Evolutionary conservation across 1,140 invertebrate species (phyloP), one percentile per base, ranked within the genome.

Genomic region (Meteorus sp.): DNA sequence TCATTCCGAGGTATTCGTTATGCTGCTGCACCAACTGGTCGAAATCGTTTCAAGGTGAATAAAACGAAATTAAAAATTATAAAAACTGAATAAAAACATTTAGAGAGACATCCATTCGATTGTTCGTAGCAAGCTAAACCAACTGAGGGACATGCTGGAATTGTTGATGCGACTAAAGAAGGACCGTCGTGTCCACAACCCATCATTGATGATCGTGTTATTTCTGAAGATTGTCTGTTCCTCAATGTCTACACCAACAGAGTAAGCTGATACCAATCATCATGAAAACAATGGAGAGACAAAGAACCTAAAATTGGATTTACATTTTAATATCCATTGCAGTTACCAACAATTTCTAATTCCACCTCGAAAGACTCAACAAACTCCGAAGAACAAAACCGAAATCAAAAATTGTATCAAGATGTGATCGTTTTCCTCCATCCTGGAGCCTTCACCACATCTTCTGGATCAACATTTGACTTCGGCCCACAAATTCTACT

Each of bases 241-340:
- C 78, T 94, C 8, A 93, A 92, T 70, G 85, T 94, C 4, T 91
- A 89, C 69, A 87, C 89, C 11, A 88, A 88, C 31, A 68, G 66
- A 58, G 76, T 76, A 69, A n/a, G n/a, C n/a, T n/a, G n/a, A n/a
- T n/a, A n/a, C n/a, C n/a, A n/a, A n/a, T n/a, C n/a, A n/a, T n/a
- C n/a, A n/a, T n/a, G n/a, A n/a, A n/a, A n/a, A n/a, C n/a, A n/a
- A n/a, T n/a, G n/a, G n/a, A n/a, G n/a, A n/a, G n/a, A n/a, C n/a
- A n/a, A n/a, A n/a, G n/a, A n/a, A n/a, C n/a, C n/a, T n/a, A n/a
- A n/a, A n/a, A n/a, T n/a, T n/a, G n/a, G n/a, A n/a, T n/a, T n/a
- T n/a, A n/a, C n/a, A n/a, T n/a, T n/a, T n/a, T n/a, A n/a, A n/a
- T n/a, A n/a, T n/a, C n/a, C n/a, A n/a, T n/a, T n/a, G n/a, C n/a